Conservation (phyloP, 1,140 invertebrate species). For the Thalassaphorura encarpata region DNA sequence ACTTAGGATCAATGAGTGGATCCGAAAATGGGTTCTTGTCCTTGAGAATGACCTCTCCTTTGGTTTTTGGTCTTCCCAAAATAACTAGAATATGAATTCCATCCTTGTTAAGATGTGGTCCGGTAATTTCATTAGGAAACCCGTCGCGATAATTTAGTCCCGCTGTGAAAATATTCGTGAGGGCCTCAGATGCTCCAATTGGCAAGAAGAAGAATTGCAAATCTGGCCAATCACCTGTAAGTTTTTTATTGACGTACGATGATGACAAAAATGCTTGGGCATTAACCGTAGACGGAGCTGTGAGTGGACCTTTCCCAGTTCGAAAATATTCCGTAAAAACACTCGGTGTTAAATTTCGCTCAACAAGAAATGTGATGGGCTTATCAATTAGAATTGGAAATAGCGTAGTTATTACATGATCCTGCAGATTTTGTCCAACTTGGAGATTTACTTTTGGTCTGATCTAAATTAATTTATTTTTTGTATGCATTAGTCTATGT, state of each 20-base stretch:
- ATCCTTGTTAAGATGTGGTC: constrained; percentile 1
- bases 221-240: constrained; percentile 10
- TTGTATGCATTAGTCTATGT: neutral
- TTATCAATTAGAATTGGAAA: constrained; percentile 1
- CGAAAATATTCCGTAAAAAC: neutral
- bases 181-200: neutral
- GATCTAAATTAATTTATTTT: constrained; percentile 5
- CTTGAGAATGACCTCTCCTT: constrained; percentile 20
- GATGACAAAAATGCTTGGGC: constrained; percentile 16
- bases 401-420: constrained; percentile 19
- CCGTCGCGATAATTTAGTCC: constrained; percentile 9
- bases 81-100: constrained; percentile 12
- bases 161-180: neutral
- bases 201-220: constrained; percentile 14
- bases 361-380: neutral
- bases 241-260: constrained; percentile 5
- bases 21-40: constrained; percentile 14
- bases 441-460: constrained; percentile 5
- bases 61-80: constrained; percentile 23
- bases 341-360: neutral
- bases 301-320: neutral
- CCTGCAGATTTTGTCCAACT: constrained; percentile 21
- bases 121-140: constrained; percentile 8
- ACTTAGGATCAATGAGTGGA: constrained; percentile 29
- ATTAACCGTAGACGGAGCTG: constrained; percentile 4